Evolutionary conservation across 2,113 vertebrate species (phyloP).

Genomic region (Rhinolophus sinicus): DNA sequence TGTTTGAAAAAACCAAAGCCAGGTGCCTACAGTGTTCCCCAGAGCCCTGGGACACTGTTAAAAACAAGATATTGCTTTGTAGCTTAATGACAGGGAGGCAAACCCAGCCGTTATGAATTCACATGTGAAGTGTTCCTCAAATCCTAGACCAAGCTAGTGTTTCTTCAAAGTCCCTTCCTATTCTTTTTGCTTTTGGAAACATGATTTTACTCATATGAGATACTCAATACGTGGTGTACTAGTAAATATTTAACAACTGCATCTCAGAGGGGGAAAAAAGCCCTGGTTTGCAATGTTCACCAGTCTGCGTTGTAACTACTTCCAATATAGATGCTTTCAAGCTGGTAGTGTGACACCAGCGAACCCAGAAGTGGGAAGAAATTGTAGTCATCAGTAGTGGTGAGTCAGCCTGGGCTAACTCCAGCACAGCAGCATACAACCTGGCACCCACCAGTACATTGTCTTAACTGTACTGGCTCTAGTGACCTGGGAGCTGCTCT

Average conservation of each 20-base stretch:
- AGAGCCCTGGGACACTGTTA: background rate
- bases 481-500: background rate
- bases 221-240: background rate
- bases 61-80: background rate
- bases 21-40: background rate
- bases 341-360: background rate
- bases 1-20: background rate
- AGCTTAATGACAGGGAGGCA: no score
- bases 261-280: background rate
- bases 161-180: background rate
- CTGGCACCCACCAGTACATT: accelerated
- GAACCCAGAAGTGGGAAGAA: background rate
- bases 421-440: no score
- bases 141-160: no score
- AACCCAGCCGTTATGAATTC: background rate
- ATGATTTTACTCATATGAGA: background rate
- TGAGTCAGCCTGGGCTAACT: no score
- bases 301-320: no score
- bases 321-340: background rate
- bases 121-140: background rate
- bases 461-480: accelerated
- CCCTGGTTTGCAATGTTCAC: background rate
- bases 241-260: background rate
- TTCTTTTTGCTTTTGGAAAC: background rate
- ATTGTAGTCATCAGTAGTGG: background rate